These are phyloP conservation scores for Ernsta delagoae DNA, from an alignment of 2,888 invertebrate genomes.

Conservation along the genomic window DNA sequence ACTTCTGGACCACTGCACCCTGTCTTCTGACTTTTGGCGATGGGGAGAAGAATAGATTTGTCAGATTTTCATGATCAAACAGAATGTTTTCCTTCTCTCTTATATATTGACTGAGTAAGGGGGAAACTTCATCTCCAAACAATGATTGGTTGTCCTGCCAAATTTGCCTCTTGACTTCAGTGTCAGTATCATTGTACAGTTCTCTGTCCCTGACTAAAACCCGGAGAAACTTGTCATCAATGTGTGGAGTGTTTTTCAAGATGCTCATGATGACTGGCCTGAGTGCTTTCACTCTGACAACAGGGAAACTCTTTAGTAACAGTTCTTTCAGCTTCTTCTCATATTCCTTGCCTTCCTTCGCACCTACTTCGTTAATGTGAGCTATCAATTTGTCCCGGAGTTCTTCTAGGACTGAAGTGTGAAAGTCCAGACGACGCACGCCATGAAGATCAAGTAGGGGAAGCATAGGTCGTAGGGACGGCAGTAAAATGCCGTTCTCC, in stretches of 20 bases:
- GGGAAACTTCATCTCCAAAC: constrained; percentile 99
- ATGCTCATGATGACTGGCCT: constrained; percentile 98
- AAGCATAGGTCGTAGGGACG: constrained; percentile 96
- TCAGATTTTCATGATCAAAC: constrained; percentile 94
- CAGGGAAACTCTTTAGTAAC: constrained; percentile 96
- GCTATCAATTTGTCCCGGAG: constrained; percentile 87
- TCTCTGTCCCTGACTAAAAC: constrained; percentile 92
- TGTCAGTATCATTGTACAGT: constrained; percentile 96
- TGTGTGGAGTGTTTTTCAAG: constrained; percentile 95
- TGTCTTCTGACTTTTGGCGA: constrained; percentile 94
- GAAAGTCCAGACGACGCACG: constrained; percentile 96
- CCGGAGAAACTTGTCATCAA: constrained; percentile 91
- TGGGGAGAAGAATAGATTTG: constrained; percentile 95
- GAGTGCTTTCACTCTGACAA: constrained; percentile 95
- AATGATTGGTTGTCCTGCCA: constrained; percentile 99
- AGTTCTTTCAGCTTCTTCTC: constrained; percentile 95
- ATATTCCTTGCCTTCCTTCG: constrained; percentile 88
- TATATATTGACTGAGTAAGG: constrained; percentile 96
- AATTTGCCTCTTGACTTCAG: constrained; percentile 98
- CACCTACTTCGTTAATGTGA: constrained; percentile 93
- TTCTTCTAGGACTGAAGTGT: constrained; percentile 96
- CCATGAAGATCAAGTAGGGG: constrained; percentile 97
- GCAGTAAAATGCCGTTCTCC: constrained; percentile 95
- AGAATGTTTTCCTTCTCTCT: constrained; percentile 96
- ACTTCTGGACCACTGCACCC: constrained; percentile 96